A percentile compares a stretch with the other conserved stretches of the same genome.
These are phyloP conservation scores for Darevskia mixta DNA, from an alignment of 2,797 vertebrate species.

Conservation along the genomic window DNA sequence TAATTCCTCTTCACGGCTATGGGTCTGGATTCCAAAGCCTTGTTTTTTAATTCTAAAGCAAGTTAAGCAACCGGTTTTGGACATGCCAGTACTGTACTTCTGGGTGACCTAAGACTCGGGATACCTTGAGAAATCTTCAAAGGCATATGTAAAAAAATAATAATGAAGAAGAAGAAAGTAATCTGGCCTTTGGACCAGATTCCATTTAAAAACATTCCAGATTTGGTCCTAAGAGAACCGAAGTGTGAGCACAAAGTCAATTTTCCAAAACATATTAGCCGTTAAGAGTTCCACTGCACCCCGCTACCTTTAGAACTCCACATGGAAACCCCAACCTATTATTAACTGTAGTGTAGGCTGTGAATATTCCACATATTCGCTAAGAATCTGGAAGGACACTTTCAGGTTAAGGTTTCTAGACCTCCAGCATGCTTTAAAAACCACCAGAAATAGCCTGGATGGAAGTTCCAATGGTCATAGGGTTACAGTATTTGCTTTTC, in stretches of 20 bases:
- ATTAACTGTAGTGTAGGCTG: not conserved
- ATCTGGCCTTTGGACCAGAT: not conserved
- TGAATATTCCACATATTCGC: not conserved
- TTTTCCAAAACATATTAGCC: slow-evolving; percentile 1
- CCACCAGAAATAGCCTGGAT: too few relatives aligned
- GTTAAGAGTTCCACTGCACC: not conserved
- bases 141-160: not conserved
- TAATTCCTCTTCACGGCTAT: not conserved
- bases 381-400: not conserved
- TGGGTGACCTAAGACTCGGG: not conserved
- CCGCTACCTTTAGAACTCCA: not conserved
- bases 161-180: not conserved
- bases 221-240: not conserved
- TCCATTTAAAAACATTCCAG: not conserved
- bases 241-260: not conserved
- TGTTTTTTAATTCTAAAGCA: slow-evolving; percentile 14
- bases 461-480: too few relatives aligned
- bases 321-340: not conserved
- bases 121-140: slow-evolving; percentile 6
- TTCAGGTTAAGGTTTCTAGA: slow-evolving; percentile 4
- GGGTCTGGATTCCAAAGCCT: not conserved
- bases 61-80: not conserved
- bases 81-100: not conserved
- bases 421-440: not conserved
- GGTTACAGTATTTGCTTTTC: not conserved